Evolutionary conservation across 2,113 vertebrate genomes (phyloP), one percentile per base, ranked within the genome.

Genomic region (Grallaria varia): DNA sequence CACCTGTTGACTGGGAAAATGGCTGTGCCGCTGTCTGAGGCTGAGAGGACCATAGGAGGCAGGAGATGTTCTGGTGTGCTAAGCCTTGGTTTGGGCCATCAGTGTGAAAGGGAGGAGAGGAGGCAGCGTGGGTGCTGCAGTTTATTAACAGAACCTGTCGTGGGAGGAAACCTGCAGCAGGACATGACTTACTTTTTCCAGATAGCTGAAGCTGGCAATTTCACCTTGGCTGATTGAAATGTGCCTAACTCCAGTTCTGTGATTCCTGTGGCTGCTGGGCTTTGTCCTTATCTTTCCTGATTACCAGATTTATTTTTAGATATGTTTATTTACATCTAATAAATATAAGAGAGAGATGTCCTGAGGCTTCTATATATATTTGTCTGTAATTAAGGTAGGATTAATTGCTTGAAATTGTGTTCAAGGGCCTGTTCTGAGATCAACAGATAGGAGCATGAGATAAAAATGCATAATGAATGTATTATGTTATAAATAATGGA

Each of bases 401-500:
- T 95, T 95, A 64, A 92, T 80, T 87, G 58, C 85, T 76, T 90
- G 20, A 93, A 94, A 89, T 89, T 55, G 71, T 91, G 89, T 91
- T 94, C 82, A 82, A 94, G 80, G 76, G 68, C 53, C 83, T 56
- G 39, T 78, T 94, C 52, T 3, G 83, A 94, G 95, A 92, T 93
- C 74, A 75, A 85, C 90, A 92, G 92, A 89, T 86, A 78, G 84
- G 49, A 85, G 19, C 84, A 73, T n/a, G 74, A 89, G 49, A 84
- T 84, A 50, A 80, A 52, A 87, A 80, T 66, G 37, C 58, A n/a
- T 91, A 71, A 91, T 67, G 89, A 96, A 94, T 93, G 88, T 58
- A 44, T 84, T 16, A 39, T 8, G 28, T 56, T 68, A 95, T 97
- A 92, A 97, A 95, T 97, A 94, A 96, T 96, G 93, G 85, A 96